A percentile compares a stretch with the other conserved stretches of the same genome.
Evolutionary conservation across 2,113 vertebrate species (phyloP).

Genomic region (Percina caprodes): DNA sequence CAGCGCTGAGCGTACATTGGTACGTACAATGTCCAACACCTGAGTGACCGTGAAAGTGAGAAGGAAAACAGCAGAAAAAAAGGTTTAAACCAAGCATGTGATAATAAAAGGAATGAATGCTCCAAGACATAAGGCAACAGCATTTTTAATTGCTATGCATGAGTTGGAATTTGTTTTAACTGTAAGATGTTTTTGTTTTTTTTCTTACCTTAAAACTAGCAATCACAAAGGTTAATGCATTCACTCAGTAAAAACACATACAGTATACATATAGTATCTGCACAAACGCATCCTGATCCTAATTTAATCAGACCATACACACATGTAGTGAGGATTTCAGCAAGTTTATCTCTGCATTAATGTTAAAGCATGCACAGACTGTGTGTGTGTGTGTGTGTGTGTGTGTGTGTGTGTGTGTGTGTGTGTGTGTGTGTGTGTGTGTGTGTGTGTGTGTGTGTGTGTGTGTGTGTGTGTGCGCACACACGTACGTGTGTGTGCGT

Average conservation of each 20-base stretch:
- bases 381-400: conserved; percentile 23
- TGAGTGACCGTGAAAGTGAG: conserved; percentile 58
- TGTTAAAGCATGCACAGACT: conserved; percentile 11
- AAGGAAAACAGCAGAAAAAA: conserved; percentile 23
- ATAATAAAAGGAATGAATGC: conserved; percentile 33
- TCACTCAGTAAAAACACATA: conserved; percentile 3
- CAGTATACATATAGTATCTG: not conserved
- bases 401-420: conserved; percentile 27
- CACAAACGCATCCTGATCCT: conserved; percentile 4
- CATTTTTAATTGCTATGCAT: conserved; percentile 13
- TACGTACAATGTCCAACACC: conserved; percentile 98
- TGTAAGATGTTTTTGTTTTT: conserved; percentile 15
- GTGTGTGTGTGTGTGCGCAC: conserved; percentile 8
- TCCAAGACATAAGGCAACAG: conserved; percentile 1
- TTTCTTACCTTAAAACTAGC: conserved; percentile 19
- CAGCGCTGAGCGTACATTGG: conserved; percentile 89
- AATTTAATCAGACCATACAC: conserved; percentile 31
- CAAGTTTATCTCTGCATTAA: conserved; percentile 8
- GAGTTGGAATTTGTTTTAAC: conserved; percentile 37
- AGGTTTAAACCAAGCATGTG: conserved; percentile 36
- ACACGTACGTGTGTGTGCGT: conserved; percentile 23
- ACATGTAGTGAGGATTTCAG: conserved; percentile 1
- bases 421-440: conserved; percentile 29
- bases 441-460: conserved; percentile 32
- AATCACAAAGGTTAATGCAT: conserved; percentile 24